Evolutionary conservation across 2,113 vertebrate species (phyloP).

Genomic region (Lepisosteus osseus): DNA sequence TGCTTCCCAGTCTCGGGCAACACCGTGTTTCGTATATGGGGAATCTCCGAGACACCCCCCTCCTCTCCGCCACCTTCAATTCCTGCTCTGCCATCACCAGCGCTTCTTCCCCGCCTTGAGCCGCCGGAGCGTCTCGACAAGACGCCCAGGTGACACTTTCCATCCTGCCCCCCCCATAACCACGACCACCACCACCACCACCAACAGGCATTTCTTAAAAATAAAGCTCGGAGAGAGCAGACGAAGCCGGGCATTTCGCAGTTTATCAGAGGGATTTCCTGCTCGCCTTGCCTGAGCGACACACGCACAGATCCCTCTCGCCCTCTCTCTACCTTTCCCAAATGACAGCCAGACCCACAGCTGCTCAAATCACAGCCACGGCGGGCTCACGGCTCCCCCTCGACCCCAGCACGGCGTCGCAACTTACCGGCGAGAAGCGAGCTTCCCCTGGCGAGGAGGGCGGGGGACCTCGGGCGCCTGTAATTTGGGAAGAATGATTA

Average conservation of each 20-base stretch:
- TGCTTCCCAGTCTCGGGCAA: neutral
- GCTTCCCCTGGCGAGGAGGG: constrained; percentile 21
- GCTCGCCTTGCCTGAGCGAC: constrained; percentile 18
- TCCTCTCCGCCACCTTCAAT: constrained; percentile 2
- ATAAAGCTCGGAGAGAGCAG: no score
- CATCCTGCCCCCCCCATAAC: neutral
- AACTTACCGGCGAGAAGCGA: constrained; percentile 55
- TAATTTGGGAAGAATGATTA: constrained; percentile 30
- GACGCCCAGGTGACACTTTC: neutral
- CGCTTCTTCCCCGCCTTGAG: no score
- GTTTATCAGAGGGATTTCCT: constrained; percentile 32
- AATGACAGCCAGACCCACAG: constrained; percentile 52
- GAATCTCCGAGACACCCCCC: constrained; percentile 19
- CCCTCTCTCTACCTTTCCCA: constrained; percentile 36
- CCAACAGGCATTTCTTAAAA: no score
- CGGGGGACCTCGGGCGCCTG: neutral
- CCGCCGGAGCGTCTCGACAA: no score
- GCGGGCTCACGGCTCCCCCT: neutral
- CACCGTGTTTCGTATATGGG: constrained; percentile 12
- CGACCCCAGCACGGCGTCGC: neutral
- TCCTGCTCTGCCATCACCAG: neutral
- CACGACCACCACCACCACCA: no score
- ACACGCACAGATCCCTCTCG: constrained; percentile 11
- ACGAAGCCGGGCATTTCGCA: constrained; percentile 43
- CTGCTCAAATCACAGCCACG: constrained; percentile 30